A percentile compares a stretch with the other conserved stretches of the same genome.
These are phyloP conservation scores for Bombus haemorrhoidalis DNA, from an alignment of 1,140 invertebrate genomes.

Conservation along the genomic window DNA sequence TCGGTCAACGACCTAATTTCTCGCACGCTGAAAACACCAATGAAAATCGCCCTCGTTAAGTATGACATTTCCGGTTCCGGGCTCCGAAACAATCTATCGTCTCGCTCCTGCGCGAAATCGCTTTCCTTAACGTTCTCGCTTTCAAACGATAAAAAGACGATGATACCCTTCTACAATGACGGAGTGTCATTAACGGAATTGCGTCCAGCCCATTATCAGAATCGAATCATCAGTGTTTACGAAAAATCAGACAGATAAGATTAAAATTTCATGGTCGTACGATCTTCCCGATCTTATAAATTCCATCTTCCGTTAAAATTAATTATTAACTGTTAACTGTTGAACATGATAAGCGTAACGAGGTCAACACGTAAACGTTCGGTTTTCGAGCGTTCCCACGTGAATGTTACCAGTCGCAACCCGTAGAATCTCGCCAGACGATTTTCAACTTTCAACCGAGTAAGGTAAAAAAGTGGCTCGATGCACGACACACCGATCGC, in stretches of 20 bases:
- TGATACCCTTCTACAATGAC: background rate
- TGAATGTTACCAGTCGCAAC: no score
- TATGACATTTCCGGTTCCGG: slow-evolving; percentile 16
- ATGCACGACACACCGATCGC: background rate
- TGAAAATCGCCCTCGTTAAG: slow-evolving; percentile 15
- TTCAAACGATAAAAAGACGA: background rate
- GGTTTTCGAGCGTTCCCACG: background rate
- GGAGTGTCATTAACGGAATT: background rate
- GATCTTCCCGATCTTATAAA: background rate
- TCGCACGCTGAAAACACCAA: background rate
- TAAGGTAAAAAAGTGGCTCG: background rate
- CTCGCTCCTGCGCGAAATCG: slow-evolving; percentile 3
- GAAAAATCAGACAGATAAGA: background rate
- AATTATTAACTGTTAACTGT: background rate
- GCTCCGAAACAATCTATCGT: background rate
- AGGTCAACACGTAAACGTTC: background rate
- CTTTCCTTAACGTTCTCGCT: background rate
- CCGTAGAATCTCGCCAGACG: fast-evolving
- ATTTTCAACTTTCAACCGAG: background rate
- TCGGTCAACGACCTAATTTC: background rate
- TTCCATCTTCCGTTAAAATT: no score
- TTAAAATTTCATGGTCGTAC: background rate
- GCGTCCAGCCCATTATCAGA: background rate
- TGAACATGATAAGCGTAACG: background rate
- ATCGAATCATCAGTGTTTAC: background rate